phyloP scores from a whole-genome alignment of 2,888 invertebrate genomes.

The Orchestes rusci region DNA sequence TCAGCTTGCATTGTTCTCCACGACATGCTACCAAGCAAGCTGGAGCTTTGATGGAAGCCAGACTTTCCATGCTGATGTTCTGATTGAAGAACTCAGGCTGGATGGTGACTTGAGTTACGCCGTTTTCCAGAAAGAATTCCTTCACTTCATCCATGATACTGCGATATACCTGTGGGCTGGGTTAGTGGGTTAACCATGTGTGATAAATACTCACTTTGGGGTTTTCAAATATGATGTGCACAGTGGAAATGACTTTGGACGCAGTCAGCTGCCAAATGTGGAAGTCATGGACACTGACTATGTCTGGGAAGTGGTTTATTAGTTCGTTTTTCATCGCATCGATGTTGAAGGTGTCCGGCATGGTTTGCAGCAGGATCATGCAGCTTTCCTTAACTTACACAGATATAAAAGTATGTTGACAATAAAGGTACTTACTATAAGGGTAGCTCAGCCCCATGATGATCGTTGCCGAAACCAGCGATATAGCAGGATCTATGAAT shows the following conservation, averaged over 20 bases:
- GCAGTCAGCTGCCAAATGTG: conserved; percentile 85
- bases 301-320: conserved; percentile 58
- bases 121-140: conserved; percentile 70
- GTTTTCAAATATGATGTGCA: conserved; percentile 69
- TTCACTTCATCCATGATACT: conserved; percentile 56
- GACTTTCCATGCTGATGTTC: conserved; percentile 33
- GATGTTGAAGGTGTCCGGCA: conserved; percentile 82
- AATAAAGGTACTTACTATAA: conserved; percentile 56
- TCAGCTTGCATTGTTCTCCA: conserved; percentile 40
- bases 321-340: conserved; percentile 59
- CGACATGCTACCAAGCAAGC: conserved; percentile 44
- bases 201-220: conserved; percentile 45
- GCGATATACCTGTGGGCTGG: conserved; percentile 45
- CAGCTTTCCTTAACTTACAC: conserved; percentile 79
- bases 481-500: conserved; percentile 65
- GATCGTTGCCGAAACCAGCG: conserved; percentile 64
- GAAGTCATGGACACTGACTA: conserved; percentile 75
- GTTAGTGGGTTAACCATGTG: neutral
- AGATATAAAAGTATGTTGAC: neutral
- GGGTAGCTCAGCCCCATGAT: conserved; percentile 72
- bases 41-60: conserved; percentile 31
- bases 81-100: conserved; percentile 70
- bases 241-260: conserved; percentile 73
- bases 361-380: conserved; percentile 83
- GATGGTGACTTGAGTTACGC: conserved; percentile 76